Base-by-base conservation (phyloP, 2,113 vertebrate genomes). In the Muscicapa adusta region DNA sequence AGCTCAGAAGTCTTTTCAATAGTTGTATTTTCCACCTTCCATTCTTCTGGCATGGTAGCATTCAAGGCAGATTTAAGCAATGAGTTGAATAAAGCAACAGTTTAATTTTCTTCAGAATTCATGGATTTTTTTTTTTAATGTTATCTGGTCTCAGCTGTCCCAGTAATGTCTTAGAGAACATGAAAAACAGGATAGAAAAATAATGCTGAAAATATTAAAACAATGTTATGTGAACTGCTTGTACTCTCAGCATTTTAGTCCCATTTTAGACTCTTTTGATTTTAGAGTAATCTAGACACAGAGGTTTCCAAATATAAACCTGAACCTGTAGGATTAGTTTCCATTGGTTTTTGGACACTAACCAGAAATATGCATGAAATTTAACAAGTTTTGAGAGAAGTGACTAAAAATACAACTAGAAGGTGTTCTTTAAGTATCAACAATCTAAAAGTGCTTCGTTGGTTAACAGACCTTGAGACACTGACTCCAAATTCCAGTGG, bases 11-110 rank as follows among this genome's bases (percentile, higher is more conserved):
- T 50, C 38, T 50, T 80, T 88, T 73, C 45, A 76, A 25, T 51
- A 58, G 76, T 80, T 63, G 45, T 26, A 58, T 84, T 91, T 95
- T 91, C 86, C 86, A 77, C 68, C 56, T 89, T 96, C 76, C 42
- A 29, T 91, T 94, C 38, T 86, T 91, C 68, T 92, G 89, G 65
- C 80, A 73, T 33, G 48, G 31, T 61, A 61, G 23, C 22, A 66
- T 51, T 45, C 79, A 61, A 73, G 45, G 12, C 31, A 85, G 50
- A 73, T 61, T 92, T 92, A 76, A 83, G 28, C 54, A 68, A 38
- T 31, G 48, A 43, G 10, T 40, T 65, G 34, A 56, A 72, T 63
- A 61, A 90, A 86, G 38, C 19, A 90, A 22, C 10, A 38, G 28
- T 76, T 73, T 36, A 0, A 15, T 83, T 95, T 91, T 62, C 80